Evolutionary conservation across 2,113 vertebrate genomes (phyloP), one percentile per base, ranked within the genome.

Genomic region (Picathartes gymnocephalus): DNA sequence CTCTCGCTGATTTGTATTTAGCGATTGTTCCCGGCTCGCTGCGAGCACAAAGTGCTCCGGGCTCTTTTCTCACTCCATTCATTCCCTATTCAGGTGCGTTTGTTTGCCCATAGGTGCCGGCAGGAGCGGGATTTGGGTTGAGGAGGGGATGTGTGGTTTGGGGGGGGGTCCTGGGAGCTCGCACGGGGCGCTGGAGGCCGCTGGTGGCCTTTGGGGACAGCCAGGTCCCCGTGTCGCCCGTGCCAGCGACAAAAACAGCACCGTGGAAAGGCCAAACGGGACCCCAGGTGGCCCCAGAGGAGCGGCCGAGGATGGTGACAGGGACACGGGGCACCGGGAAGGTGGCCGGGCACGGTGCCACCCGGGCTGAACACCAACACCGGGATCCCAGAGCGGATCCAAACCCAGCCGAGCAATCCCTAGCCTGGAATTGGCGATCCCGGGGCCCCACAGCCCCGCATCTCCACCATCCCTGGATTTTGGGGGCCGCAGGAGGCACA

Each of bases 1-100:
- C 97, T 97, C 97, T 94, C 86, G 88, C 96, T 87, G 97, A 97
- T 97, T 97, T 97, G 96, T 97, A 94, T 97, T 97, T 96, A 86
- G 95, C 91, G 76, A 97, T 96, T 95, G 94, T 96, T 97, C 96
- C 80, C 68, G 66, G 97, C 97, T 97, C 86, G 62, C 40, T 86
- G 84, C 80, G 76, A 84, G 86, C 94, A 95, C 95, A 96, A 95
- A 93, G 94, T 65, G 15, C 83, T 86, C 80, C 24, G 66, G 90
- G 91, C 47, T 93, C 93, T 92, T 88, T 95, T 92, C 93, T 93
- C 95, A 21, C 93, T 88, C 95, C 78, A 20, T 94, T 88, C 96
- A 86, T 71, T 81, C 86, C 96, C 95, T 72, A 95, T 97, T 97
- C 96, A 97, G 96, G 96, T 96, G 87, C 91, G 87, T 65, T 88